Evolutionary conservation across 2,113 vertebrate species (phyloP).

Genomic region (Isurus oxyrinchus): DNA sequence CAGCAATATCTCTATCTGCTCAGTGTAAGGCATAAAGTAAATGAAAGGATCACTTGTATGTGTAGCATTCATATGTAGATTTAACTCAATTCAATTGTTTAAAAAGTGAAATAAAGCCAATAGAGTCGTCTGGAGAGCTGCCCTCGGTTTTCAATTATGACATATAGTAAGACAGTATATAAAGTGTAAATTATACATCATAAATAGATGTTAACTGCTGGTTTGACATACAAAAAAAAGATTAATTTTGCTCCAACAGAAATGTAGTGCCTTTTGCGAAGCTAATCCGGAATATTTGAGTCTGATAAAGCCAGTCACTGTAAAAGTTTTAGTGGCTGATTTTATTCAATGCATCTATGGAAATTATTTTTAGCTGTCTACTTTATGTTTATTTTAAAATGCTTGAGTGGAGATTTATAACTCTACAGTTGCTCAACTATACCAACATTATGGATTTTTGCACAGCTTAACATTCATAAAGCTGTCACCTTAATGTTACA

Average conservation of each 20-base stretch:
- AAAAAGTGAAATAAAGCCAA: neutral
- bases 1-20: neutral
- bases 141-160: neutral
- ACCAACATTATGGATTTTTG: neutral
- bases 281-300: neutral
- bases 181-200: neutral
- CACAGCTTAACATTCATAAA: neutral
- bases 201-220: neutral
- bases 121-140: neutral
- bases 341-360: neutral
- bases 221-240: neutral
- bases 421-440: neutral
- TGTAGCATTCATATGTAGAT: neutral
- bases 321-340: neutral
- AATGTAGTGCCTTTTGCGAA: neutral
- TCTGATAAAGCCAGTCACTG: neutral
- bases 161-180: neutral
- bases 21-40: neutral
- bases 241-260: neutral
- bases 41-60: neutral
- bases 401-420: slow-evolving; percentile 2
- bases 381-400: slow-evolving; percentile 24
- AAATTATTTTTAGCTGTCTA: slow-evolving; percentile 18
- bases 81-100: neutral
- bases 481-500: neutral